Evolutionary conservation across 2,888 invertebrate genomes (phyloP).

Genomic region (Mactromeris polynyma): DNA sequence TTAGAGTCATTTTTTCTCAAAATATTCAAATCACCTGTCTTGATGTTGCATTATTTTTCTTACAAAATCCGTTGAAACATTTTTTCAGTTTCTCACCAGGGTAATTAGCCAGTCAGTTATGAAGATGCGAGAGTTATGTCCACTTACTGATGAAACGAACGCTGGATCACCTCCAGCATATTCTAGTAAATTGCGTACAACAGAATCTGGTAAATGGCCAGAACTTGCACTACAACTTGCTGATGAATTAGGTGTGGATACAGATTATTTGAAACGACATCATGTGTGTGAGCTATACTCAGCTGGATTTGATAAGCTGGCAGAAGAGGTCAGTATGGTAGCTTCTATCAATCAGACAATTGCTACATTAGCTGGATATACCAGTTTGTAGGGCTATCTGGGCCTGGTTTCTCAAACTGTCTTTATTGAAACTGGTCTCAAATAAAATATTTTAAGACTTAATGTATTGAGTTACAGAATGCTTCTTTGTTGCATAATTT

Average conservation of each 20-base stretch:
- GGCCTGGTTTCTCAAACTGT: no score
- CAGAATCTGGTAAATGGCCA: constrained; percentile 90
- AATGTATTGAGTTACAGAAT: no score
- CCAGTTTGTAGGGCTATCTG: no score
- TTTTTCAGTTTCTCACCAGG: constrained; percentile 62
- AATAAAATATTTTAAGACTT: no score
- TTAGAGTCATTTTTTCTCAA: no score
- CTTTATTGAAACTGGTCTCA: no score
- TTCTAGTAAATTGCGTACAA: constrained; percentile 40
- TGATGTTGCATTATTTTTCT: no score
- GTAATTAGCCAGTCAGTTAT: constrained; percentile 67
- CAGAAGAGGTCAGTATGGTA: constrained; percentile 89
- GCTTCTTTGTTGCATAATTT: no score
- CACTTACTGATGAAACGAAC: constrained; percentile 18
- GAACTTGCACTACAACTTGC: constrained; percentile 91
- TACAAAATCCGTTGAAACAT: no score
- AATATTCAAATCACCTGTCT: no score
- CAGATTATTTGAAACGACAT: constrained; percentile 92
- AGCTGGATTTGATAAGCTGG: constrained; percentile 89
- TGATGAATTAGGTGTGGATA: constrained; percentile 92
- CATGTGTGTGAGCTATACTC: constrained; percentile 91
- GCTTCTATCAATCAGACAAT: no score
- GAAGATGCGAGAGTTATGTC: constrained; percentile 58
- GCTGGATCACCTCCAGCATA: constrained; percentile 34
- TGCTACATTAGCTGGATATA: no score